A percentile compares a stretch with the other conserved stretches of the same genome.
phyloP scores from a whole-genome alignment of 1,140 invertebrate species.

The Geopemphigus sp. region DNA sequence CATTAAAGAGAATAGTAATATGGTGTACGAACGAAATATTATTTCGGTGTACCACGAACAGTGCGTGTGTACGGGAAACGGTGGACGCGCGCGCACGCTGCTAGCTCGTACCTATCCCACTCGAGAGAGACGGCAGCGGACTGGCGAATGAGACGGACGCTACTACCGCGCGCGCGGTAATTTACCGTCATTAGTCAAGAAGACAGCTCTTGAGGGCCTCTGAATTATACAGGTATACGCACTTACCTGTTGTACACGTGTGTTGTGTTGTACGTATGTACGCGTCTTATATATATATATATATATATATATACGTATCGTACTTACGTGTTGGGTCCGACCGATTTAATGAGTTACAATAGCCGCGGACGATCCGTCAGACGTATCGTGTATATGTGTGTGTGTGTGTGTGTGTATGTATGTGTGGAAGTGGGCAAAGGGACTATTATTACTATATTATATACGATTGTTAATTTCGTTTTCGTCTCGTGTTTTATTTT shows the following conservation, averaged over 20 bases:
- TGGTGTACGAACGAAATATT: not conserved
- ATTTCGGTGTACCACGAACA: not conserved
- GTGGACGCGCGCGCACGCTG: too few relatives aligned
- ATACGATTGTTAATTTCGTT: not conserved
- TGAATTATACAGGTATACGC: conserved; percentile 3
- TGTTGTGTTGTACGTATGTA: not conserved
- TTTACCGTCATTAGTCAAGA: conserved; percentile 46
- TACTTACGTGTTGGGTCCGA: conserved; percentile 23
- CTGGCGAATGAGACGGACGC: not conserved
- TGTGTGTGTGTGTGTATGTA: not conserved
- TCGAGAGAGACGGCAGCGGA: not conserved
- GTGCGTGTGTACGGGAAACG: too few relatives aligned
- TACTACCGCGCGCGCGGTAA: conserved; percentile 40
- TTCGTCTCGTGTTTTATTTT: too few relatives aligned
- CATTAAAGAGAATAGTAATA: conserved; percentile 5
- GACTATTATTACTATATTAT: not conserved
- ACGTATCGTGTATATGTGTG: too few relatives aligned
- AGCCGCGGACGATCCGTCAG: not conserved
- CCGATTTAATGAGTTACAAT: conserved; percentile 32
- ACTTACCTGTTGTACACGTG: not conserved
- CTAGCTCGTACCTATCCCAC: too few relatives aligned
- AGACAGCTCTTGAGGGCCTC: conserved; percentile 37
- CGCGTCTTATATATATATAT: not conserved
- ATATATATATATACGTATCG: not conserved
- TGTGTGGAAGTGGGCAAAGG: not conserved